phyloP scores from a whole-genome alignment of 2,113 vertebrate species.

The Patagioenas fasciata region DNA sequence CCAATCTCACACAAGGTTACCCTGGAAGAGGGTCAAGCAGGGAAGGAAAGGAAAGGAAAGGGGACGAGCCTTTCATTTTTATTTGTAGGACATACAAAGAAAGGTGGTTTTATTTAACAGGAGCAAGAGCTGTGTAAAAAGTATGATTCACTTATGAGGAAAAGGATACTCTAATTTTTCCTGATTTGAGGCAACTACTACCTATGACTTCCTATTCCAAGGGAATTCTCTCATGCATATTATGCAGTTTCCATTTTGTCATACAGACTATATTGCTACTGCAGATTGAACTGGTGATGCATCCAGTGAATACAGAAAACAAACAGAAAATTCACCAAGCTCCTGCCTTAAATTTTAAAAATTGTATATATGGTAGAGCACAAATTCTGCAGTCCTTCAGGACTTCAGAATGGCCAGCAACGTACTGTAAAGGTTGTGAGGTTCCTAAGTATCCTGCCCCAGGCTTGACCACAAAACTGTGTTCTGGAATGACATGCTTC shows the following conservation, averaged over 20 bases:
- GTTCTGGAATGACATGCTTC: neutral
- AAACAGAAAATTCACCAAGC: neutral
- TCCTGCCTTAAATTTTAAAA: neutral
- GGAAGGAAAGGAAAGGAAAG: neutral
- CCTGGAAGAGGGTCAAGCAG: neutral
- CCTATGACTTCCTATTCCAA: neutral
- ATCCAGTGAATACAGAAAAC: neutral
- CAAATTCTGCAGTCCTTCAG: neutral
- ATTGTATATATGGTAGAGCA: neutral
- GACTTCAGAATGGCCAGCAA: neutral
- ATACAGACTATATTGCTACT: neutral
- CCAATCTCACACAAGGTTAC: rapidly evolving
- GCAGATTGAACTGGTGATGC: neutral
- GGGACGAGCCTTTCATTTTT: neutral
- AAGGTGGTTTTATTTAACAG: neutral
- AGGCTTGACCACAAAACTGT: rapidly evolving
- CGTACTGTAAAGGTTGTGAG: neutral
- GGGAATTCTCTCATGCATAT: neutral
- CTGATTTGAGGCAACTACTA: neutral
- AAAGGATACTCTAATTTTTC: neutral
- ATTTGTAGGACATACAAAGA: neutral
- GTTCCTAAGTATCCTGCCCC: rapidly evolving
- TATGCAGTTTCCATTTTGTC: neutral
- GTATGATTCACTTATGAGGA: neutral
- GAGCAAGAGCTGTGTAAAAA: neutral